Conservation (phyloP, 1,140 invertebrate species). For the Nylanderia fulva region DNA sequence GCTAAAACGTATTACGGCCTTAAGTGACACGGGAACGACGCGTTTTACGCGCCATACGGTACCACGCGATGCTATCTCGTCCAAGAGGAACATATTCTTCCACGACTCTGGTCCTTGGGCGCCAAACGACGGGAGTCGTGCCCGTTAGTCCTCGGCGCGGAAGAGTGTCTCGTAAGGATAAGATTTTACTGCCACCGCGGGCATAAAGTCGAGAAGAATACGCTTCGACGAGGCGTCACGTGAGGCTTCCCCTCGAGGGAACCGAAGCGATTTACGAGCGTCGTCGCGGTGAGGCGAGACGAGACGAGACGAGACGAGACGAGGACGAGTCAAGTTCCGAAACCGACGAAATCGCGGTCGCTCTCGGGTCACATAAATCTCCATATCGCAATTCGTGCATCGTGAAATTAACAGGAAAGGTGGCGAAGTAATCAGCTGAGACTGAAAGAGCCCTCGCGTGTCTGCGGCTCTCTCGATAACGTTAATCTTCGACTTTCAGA, state of each 20-base stretch:
- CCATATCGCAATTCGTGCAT: constrained; percentile 3
- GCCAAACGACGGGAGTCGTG: constrained; percentile 47
- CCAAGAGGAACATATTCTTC: constrained; percentile 39
- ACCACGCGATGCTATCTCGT: constrained; percentile 42
- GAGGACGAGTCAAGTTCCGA: not conserved
- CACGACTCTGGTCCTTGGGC: constrained; percentile 23
- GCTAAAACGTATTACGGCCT: constrained; percentile 39
- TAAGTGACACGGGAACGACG: constrained; percentile 50
- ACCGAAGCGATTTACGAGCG: constrained; percentile 67
- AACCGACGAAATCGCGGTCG: constrained; percentile 10
- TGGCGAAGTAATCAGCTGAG: not conserved
- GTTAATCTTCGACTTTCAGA: constrained; percentile 61
- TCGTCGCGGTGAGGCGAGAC: constrained; percentile 12
- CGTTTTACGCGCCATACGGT: constrained; percentile 53
- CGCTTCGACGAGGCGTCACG: constrained; percentile 71
- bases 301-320: constrained; percentile 18
- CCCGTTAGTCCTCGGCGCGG: constrained; percentile 45
- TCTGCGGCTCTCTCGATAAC: constrained; percentile 23
- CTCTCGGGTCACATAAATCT: not conserved
- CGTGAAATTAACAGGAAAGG: not conserved
- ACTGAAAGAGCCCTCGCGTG: constrained; percentile 1
- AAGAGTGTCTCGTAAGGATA: constrained; percentile 66
- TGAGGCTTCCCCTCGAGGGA: constrained; percentile 55
- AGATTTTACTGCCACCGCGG: constrained; percentile 70
- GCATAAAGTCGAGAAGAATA: constrained; percentile 71